Conservation (phyloP, 2,113 vertebrate species). For the Spea multiplicata region DNA sequence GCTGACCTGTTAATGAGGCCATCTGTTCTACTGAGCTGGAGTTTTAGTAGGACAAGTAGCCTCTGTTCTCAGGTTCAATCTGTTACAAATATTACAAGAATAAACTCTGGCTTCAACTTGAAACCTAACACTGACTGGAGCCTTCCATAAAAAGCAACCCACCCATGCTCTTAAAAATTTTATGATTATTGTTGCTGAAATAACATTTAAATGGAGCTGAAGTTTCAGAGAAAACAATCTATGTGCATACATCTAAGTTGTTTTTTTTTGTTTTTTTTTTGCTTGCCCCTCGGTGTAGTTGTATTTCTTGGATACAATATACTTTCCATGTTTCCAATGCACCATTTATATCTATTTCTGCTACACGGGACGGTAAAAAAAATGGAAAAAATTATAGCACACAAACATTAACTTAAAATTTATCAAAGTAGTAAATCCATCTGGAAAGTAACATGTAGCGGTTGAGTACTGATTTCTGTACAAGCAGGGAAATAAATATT, state of each 20-base stretch:
- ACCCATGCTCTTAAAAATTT: constrained; percentile 50
- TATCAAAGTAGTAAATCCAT: constrained; percentile 11
- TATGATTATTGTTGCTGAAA: constrained; percentile 50
- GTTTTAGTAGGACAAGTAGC: constrained; percentile 46
- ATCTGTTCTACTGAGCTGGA: constrained; percentile 46
- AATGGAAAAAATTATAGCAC: constrained; percentile 6
- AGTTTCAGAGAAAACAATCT: constrained; percentile 49
- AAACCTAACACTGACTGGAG: constrained; percentile 47
- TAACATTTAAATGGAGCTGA: constrained; percentile 49
- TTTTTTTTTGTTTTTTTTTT: constrained; percentile 12
- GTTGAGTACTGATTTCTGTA: not conserved
- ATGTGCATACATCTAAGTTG: constrained; percentile 44
- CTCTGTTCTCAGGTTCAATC: constrained; percentile 49
- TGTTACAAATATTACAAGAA: constrained; percentile 50
- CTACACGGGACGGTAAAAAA: constrained; percentile 2
- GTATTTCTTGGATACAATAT: constrained; percentile 46
- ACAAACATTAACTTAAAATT: constrained; percentile 7
- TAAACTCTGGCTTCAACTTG: constrained; percentile 47
- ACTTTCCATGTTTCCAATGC: constrained; percentile 25
- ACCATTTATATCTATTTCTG: constrained; percentile 26
- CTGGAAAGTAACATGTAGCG: constrained; percentile 2
- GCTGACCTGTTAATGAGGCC: constrained; percentile 48
- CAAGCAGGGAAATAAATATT: not conserved
- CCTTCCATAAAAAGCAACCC: constrained; percentile 50
- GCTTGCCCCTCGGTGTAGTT: constrained; percentile 26